Conservation (phyloP, 2,113 vertebrate genomes). For the Otis tarda region DNA sequence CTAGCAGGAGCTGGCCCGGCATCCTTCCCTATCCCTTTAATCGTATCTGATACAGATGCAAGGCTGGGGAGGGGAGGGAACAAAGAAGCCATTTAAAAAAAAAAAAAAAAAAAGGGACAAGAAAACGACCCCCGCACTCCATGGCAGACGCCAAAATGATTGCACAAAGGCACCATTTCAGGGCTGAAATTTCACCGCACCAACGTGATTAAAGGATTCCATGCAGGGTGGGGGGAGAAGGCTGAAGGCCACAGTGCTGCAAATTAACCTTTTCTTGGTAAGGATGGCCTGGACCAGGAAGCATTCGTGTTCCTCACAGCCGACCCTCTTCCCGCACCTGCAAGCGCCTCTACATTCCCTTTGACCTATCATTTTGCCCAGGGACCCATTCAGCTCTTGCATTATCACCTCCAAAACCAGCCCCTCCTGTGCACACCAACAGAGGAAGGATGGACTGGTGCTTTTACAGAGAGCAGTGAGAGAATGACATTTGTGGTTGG, state of each 20-base stretch:
- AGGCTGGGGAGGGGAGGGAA: conserved; percentile 63
- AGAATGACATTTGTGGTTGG: background rate
- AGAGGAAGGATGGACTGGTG: background rate
- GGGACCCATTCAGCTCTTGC: background rate
- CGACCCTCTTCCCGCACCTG: background rate
- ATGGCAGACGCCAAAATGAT: conserved; percentile 77
- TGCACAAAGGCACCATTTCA: conserved; percentile 85
- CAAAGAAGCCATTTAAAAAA: conserved; percentile 81
- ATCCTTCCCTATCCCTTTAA: conserved; percentile 78
- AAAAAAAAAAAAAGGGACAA: conserved; percentile 64
- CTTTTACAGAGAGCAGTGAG: background rate
- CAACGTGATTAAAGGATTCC: conserved; percentile 87
- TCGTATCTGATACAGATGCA: conserved; percentile 83
- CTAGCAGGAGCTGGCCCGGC: conserved; percentile 30
- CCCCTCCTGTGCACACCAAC: background rate
- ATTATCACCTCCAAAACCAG: background rate
- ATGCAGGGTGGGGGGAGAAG: conserved; percentile 61
- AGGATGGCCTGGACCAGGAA: background rate
- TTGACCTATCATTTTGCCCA: background rate
- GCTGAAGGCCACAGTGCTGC: conserved; percentile 65
- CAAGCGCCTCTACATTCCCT: background rate
- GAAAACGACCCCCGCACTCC: conserved; percentile 78
- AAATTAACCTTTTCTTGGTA: conserved; percentile 75
- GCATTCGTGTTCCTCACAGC: background rate
- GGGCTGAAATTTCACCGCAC: conserved; percentile 86